Evolutionary conservation across 2,113 vertebrate genomes (phyloP).

Genomic region (Rhinolophus sinicus): DNA sequence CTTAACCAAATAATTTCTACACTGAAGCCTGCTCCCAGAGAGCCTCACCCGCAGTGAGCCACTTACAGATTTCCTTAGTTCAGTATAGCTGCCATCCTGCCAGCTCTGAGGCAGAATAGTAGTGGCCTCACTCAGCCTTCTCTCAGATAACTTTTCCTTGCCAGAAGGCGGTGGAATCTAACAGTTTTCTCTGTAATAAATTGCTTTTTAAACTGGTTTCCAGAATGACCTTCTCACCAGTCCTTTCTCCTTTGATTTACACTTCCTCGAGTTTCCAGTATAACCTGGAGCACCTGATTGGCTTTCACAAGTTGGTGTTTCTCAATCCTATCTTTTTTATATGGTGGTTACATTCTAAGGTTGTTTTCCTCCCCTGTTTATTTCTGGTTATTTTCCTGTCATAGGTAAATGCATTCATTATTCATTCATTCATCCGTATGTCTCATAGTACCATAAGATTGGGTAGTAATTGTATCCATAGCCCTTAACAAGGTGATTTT

Average conservation of each 20-base stretch:
- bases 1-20: background rate
- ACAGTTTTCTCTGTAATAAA: background rate
- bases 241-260: background rate
- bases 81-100: background rate
- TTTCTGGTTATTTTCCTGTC: conserved; percentile 47
- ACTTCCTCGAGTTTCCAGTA: background rate
- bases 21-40: background rate
- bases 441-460: background rate
- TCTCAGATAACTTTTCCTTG: background rate
- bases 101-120: no score
- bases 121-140: background rate
- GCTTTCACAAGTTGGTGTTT: background rate
- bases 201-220: background rate
- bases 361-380: conserved; percentile 7
- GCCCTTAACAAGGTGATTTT: background rate
- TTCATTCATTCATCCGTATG: no score
- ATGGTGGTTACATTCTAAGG: background rate
- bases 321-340: background rate
- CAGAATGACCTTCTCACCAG: background rate
- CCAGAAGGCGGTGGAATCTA: background rate
- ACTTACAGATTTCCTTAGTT: accelerated
- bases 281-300: background rate
- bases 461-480: background rate
- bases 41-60: background rate
- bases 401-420: background rate